Base-by-base conservation (phyloP, 2,888 invertebrate genomes). In the Chorisops tibialis region DNA sequence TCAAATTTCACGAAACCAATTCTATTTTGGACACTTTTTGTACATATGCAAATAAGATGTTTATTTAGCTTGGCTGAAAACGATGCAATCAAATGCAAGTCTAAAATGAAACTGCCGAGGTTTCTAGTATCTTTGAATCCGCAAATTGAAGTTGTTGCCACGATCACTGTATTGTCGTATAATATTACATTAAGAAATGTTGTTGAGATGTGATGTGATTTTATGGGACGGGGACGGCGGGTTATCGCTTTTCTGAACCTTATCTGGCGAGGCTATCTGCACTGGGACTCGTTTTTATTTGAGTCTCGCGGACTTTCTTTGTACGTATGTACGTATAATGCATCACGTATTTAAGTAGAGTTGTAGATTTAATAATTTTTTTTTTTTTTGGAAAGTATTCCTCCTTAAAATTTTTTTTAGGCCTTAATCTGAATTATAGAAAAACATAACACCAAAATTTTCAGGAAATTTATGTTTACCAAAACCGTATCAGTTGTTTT, bases 171-270 rank as follows among this genome's bases (percentile, higher is more conserved):
- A n/a, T n/a, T n/a, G n/a, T n/a, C n/a, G n/a, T n/a, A n/a, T 38
- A 19, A 21, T n/a, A 59, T 35, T 9, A 18, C 9, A 59, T 59
- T 59, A 48, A 48, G 12, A 35, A n/a, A 16, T 48, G 22, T 24
- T 14, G 37, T 35, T 30, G 41, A 3, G n/a, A 1, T 41, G 35
- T 41, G 24, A 43, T 51, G 22, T 38, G 14, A n/a, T 62, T 51
- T 43, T 59, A 43, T 48, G 58, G 41, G 45, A 58, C 51, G n/a
- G 43, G 45, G 38, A 51, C 22, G n/a, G n/a, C 22, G 41, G 62
- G 59, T 62, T 59, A 22, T 45, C 62, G 30, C 4, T 35, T 43
- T n/a, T 43, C 39, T 35, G 51, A 38, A 43, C 37, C 45, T 54
- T 19, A 41, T 50, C 43, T 35, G 14, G 37, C 41, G 48, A 24